Evolutionary conservation across 2,888 invertebrate genomes (phyloP), one percentile per base, ranked within the genome.

Genomic region (Octonoba sinensis): DNA sequence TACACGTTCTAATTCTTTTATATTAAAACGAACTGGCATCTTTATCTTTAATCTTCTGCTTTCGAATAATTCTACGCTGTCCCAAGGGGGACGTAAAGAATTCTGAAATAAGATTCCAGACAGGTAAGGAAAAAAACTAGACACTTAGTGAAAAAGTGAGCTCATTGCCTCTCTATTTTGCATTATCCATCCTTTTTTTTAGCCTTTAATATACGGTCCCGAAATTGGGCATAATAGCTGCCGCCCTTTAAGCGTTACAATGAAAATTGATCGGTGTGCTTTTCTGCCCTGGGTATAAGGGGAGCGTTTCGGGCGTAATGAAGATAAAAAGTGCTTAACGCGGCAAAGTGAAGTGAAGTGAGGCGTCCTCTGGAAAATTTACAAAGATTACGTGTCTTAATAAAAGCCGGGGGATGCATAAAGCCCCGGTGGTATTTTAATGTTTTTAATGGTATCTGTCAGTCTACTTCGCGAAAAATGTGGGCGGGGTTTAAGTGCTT

Each of bases 281-380:
- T 59, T 72, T 64, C 51, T 36, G 59, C 36, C 36, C 36, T 11
- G 36, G 36, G 36, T 36, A 36, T 36, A 36, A 8, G 36, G 36
- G 36, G 11, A 66, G 51, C 44, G 18, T 46, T 16, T 6, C 44
- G 59, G 20, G 27, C 22, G 51, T 75, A 75, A 75, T 75, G 75
- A 75, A 75, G 75, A 75, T 75, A 67, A 75, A 75, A 67, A 60
- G 75, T 57, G 27, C 75, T 56, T 67, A 75, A 75, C 51, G 67
- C 67, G 24, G 47, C 11, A 11, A 36, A 36, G 36, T 36, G 36
- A 36, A 36, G 36, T 36, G 36, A 36, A 36, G 36, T 27, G 51
- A 20, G 47, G 16, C 27, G 27, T n/a, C 27, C 24, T 27, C 49
- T 51, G 20, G 59, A 60, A 67, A 65, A 59, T 36, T 67, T 27